Conservation (phyloP, 2,888 invertebrate genomes). For the Drosophila seclusa region DNA sequence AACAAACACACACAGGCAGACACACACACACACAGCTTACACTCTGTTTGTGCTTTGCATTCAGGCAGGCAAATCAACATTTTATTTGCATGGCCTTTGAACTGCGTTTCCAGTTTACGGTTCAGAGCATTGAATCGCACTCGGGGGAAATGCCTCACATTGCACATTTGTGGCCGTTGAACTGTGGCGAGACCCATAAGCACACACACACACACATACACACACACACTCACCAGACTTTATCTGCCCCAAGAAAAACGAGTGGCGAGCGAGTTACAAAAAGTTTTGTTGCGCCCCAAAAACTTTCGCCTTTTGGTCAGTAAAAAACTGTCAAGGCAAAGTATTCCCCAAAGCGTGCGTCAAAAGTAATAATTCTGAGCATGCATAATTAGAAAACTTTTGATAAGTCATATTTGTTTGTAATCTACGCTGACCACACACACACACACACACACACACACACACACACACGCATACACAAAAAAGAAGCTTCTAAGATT, state of each 20-base stretch:
- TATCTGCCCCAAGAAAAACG: constrained; percentile 29
- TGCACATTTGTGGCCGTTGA: constrained; percentile 69
- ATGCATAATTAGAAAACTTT: constrained; percentile 78
- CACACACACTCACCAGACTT: constrained; percentile 29
- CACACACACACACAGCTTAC: background rate
- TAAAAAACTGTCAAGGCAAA: constrained; percentile 60
- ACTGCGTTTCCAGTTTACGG: constrained; percentile 37
- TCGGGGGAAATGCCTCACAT: constrained; percentile 59
- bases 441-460: background rate
- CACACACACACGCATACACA: constrained; percentile 9
- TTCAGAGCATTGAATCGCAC: constrained; percentile 62
- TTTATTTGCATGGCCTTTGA: constrained; percentile 72
- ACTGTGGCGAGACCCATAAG: constrained; percentile 69
- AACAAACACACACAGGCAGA: background rate
- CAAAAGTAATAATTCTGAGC: constrained; percentile 62
- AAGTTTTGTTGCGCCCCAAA: constrained; percentile 42
- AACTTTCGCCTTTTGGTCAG: constrained; percentile 70
- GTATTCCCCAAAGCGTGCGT: constrained; percentile 11
- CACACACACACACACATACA: constrained; percentile 35
- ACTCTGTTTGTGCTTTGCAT: constrained; percentile 28
- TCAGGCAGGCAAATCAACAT: constrained; percentile 56
- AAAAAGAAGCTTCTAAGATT: constrained; percentile 45
- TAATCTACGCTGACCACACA: constrained; percentile 43
- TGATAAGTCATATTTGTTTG: constrained; percentile 67
- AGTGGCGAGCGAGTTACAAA: constrained; percentile 18